A percentile compares a stretch with the other conserved stretches of the same genome.
Conservation (phyloP, 1,140 invertebrate species). For the Stegodyphus dumicola region DNA sequence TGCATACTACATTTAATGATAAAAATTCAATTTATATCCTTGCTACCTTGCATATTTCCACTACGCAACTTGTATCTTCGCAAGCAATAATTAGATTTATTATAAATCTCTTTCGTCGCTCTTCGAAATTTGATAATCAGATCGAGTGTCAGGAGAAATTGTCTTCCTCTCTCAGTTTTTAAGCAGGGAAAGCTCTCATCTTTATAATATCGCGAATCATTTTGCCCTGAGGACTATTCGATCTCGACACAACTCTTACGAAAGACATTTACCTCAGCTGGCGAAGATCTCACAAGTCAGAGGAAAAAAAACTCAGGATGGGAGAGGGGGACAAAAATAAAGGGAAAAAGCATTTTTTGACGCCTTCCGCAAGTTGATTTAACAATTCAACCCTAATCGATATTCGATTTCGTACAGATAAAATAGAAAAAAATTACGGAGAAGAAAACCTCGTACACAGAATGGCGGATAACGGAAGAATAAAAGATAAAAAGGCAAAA, state of each 20-base stretch:
- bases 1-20: too few relatives aligned
- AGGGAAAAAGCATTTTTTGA: constrained; percentile 22
- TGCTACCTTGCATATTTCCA: too few relatives aligned
- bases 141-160: constrained; percentile 31
- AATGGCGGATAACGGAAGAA: constrained; percentile 20
- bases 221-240: constrained; percentile 34
- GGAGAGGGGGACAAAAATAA: constrained; percentile 1
- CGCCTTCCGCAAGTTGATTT: constrained; percentile 57
- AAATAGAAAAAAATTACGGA: constrained; percentile 7
- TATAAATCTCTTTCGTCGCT: too few relatives aligned
- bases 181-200: neutral
- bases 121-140: constrained; percentile 26
- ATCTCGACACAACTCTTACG: constrained; percentile 19
- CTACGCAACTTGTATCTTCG: too few relatives aligned
- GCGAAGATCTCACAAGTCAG: constrained; percentile 54
- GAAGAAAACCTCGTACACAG: constrained; percentile 10
- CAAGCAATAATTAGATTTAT: too few relatives aligned
- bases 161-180: neutral
- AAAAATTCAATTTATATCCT: too few relatives aligned
- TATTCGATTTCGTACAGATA: constrained; percentile 46
- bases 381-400: constrained; percentile 59
- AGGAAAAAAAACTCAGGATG: constrained; percentile 13
- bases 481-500: constrained; percentile 36
- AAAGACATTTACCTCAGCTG: constrained; percentile 57
- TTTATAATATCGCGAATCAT: constrained; percentile 42